These are phyloP conservation scores for Pygoscelis adeliae DNA, from an alignment of 2,113 vertebrate species.

Conservation along the genomic window DNA sequence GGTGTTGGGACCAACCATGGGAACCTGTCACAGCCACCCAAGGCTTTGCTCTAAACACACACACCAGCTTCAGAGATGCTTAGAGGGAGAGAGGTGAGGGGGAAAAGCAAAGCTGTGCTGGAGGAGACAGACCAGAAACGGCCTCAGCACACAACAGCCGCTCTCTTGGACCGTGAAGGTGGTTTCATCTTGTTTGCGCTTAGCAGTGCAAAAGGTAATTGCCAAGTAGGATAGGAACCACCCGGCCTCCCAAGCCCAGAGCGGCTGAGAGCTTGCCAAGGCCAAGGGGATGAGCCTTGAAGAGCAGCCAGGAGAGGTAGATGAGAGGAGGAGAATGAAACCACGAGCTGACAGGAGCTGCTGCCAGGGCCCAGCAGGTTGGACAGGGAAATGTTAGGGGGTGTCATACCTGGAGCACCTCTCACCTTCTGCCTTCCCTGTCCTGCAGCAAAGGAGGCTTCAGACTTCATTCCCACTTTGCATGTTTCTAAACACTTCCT, in stretches of 20 bases:
- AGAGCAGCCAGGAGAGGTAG: neutral
- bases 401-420: neutral
- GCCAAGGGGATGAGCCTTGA: neutral
- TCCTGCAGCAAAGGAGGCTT: neutral
- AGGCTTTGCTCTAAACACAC: neutral
- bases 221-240: neutral
- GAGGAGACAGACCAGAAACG: neutral
- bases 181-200: neutral
- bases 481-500: neutral
- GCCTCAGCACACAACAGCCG: rapidly evolving
- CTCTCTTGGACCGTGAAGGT: neutral
- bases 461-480: neutral
- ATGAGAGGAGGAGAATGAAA: neutral
- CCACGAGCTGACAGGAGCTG: neutral
- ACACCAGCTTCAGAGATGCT: neutral
- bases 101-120: neutral
- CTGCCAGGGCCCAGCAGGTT: neutral
- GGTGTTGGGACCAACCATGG: rapidly evolving
- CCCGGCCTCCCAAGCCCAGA: neutral
- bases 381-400: neutral
- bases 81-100: neutral
- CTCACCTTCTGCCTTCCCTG: neutral
- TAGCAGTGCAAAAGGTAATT: neutral
- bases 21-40: neutral
- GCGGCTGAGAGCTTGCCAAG: neutral